phyloP scores from a whole-genome alignment of 2,113 vertebrate genomes.

The Euleptes europaea region DNA sequence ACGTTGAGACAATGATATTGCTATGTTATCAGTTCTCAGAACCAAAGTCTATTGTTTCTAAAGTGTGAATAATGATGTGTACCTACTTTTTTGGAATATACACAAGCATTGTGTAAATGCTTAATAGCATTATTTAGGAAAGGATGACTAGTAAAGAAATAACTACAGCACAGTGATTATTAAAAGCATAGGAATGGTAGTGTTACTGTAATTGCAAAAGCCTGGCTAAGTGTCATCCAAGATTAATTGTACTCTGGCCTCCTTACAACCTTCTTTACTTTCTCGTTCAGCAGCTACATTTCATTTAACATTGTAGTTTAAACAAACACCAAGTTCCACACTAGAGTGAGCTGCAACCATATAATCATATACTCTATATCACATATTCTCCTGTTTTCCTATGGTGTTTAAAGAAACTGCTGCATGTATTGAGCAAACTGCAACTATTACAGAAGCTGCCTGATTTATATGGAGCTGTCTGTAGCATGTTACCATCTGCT shows the following conservation, averaged over 20 bases:
- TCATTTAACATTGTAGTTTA: not conserved
- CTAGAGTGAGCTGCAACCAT: not conserved
- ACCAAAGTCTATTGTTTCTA: constrained; percentile 7
- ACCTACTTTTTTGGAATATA: not conserved
- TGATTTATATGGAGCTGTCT: not conserved
- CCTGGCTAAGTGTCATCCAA: not conserved
- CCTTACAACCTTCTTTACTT: not conserved
- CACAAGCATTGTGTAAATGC: not conserved
- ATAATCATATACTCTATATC: not conserved
- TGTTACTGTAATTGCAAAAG: not conserved
- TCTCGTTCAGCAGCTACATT: not conserved
- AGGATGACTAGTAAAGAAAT: not conserved
- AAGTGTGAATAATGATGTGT: not conserved
- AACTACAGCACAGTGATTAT: not conserved
- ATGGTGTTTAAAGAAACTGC: no score
- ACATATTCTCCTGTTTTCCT: not conserved
- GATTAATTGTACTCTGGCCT: not conserved
- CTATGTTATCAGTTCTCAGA: no score
- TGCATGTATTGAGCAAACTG: not conserved
- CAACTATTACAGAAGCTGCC: not conserved
- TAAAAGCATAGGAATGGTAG: not conserved
- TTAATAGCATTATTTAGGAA: constrained; percentile 2
- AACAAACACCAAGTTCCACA: not conserved
- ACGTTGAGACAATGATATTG: not conserved
- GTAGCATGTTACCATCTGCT: not conserved